Evolutionary conservation across 2,797 vertebrate species (phyloP).

Genomic region (Acipenser oxyrinchus): DNA sequence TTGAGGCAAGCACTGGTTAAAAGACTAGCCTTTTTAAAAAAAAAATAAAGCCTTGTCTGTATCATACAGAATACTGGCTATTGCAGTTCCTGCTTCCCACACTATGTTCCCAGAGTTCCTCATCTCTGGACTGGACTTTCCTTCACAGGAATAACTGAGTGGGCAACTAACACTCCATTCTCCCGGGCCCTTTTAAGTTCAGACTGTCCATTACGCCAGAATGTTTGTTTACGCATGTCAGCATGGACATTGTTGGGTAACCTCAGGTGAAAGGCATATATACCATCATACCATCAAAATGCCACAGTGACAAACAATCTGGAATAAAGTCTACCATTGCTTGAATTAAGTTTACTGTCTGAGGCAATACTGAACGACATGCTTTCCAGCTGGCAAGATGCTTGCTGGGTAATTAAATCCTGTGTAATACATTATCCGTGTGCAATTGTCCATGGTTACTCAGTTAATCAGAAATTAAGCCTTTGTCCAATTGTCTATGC

Average conservation of each 20-base stretch:
- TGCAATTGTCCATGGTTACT: slow-evolving; percentile 23
- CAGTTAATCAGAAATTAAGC: slow-evolving; percentile 23
- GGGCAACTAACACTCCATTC: no score
- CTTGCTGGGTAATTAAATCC: slow-evolving; percentile 20
- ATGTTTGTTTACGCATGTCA: slow-evolving; percentile 8
- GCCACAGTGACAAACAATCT: not conserved
- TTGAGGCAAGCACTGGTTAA: no score
- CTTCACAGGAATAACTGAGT: no score
- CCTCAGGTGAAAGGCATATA: not conserved
- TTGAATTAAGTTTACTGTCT: slow-evolving; percentile 16
- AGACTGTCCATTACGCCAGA: not conserved
- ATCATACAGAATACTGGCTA: no score
- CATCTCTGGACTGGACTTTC: no score
- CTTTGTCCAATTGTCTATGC: slow-evolving; percentile 9
- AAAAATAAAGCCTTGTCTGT: no score
- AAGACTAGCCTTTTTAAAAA: no score
- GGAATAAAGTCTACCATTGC: slow-evolving; percentile 9
- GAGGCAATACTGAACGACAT: slow-evolving; percentile 6
- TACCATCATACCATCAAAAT: not conserved
- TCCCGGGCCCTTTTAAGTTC: no score
- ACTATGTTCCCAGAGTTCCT: no score
- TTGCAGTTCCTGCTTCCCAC: no score
- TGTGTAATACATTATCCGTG: slow-evolving; percentile 21
- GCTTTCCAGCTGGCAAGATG: slow-evolving; percentile 9
- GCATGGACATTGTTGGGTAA: not conserved